Evolutionary conservation across 2,888 invertebrate species (phyloP).

Genomic region (Argyresthia albistria): DNA sequence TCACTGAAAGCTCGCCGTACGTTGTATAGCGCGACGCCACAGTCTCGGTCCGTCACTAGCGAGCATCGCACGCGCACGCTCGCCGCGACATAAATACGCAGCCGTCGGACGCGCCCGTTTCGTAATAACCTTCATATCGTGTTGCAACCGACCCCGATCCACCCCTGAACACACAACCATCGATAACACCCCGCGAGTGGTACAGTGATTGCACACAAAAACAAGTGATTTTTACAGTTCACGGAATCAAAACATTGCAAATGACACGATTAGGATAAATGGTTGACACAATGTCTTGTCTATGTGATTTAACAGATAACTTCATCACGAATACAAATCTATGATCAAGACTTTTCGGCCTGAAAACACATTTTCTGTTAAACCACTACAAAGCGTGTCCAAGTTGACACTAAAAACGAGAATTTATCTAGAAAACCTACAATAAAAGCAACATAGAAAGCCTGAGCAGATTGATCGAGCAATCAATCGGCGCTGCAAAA

Average conservation of each 20-base stretch:
- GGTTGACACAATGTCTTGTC: too few species aligned
- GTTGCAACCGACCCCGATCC: constrained; percentile 26
- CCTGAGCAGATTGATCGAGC: constrained; percentile 53
- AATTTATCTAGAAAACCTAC: too few species aligned
- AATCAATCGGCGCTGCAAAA: constrained; percentile 51
- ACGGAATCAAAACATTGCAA: background rate
- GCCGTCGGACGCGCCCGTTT: constrained; percentile 27
- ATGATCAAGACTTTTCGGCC: too few species aligned
- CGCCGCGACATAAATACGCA: constrained; percentile 21
- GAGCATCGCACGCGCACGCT: constrained; percentile 26
- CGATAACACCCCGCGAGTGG: constrained; percentile 10
- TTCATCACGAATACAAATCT: too few species aligned
- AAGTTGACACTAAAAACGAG: too few species aligned
- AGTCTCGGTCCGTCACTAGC: constrained; percentile 25
- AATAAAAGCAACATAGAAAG: background rate
- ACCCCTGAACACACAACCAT: background rate
- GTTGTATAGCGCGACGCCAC: constrained; percentile 3
- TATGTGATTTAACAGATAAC: too few species aligned
- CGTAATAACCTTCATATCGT: constrained; percentile 30
- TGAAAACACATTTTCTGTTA: too few species aligned
- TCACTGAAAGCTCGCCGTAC: too few species aligned
- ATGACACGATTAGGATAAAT: background rate
- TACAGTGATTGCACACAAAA: background rate
- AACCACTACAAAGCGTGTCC: too few species aligned
- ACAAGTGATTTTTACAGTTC: background rate